Evolutionary conservation across 2,797 vertebrate genomes (phyloP).

Genomic region (Enteromius treurensis): DNA sequence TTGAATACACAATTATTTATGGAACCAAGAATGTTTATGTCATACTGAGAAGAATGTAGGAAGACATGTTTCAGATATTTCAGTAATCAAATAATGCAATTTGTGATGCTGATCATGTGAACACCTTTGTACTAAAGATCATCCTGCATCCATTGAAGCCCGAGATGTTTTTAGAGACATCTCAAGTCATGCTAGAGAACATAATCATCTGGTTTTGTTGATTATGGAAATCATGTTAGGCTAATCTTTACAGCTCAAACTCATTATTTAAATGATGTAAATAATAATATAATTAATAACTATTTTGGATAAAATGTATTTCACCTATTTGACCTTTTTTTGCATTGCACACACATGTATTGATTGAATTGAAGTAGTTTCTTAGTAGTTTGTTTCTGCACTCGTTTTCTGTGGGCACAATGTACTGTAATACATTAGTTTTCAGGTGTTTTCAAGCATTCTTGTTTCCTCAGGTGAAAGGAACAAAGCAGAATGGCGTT

Average conservation of each 20-base stretch:
- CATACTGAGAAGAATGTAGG: not conserved
- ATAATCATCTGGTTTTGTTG: not conserved
- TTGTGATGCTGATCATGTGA: not conserved
- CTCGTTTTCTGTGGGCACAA: not conserved
- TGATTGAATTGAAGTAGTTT: not conserved
- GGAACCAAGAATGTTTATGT: not conserved
- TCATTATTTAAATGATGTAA: not conserved
- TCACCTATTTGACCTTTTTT: not conserved
- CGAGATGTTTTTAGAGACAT: not conserved
- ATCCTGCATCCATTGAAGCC: not conserved
- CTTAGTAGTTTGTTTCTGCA: not conserved
- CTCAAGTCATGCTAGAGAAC: not conserved
- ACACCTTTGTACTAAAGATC: not conserved
- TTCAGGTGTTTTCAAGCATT: conserved; percentile 32
- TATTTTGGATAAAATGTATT: not conserved
- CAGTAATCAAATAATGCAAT: not conserved
- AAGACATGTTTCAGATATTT: not conserved
- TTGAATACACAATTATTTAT: not conserved
- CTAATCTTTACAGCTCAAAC: not conserved
- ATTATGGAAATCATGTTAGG: not conserved
- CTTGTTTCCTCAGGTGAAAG: conserved; percentile 70
- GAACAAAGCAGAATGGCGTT: conserved; percentile 65
- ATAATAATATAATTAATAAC: not conserved
- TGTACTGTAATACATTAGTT: not conserved
- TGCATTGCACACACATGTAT: not conserved